Conservation (phyloP, 2,888 invertebrate species). For the Koerneria pararmatus region DNA sequence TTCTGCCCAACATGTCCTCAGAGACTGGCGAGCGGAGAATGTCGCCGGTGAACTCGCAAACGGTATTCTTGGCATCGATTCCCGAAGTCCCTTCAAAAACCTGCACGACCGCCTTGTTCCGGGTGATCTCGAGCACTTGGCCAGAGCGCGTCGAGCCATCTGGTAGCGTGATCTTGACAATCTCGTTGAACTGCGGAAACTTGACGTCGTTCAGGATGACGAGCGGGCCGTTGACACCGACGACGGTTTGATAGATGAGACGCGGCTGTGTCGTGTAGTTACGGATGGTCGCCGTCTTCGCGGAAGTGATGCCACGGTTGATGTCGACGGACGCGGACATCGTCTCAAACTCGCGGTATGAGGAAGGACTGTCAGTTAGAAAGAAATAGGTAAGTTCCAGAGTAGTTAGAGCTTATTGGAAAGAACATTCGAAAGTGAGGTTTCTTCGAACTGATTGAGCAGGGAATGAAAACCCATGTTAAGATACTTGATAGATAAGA, state of each 20-base stretch:
- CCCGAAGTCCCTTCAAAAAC: slow-evolving; percentile 97
- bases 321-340: too few relatives aligned
- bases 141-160: slow-evolving; percentile 93
- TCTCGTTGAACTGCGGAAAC: slow-evolving; percentile 97
- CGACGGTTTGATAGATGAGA: slow-evolving; percentile 98
- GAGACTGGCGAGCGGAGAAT: slow-evolving; percentile 91
- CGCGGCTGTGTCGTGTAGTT: too few relatives aligned
- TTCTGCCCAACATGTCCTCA: slow-evolving; percentile 96
- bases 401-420: too few relatives aligned
- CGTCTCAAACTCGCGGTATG: too few relatives aligned
- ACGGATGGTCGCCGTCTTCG: too few relatives aligned
- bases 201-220: slow-evolving; percentile 98
- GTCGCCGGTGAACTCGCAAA: slow-evolving; percentile 97
- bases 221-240: slow-evolving; percentile 96
- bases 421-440: too few relatives aligned
- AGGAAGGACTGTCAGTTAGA: too few relatives aligned
- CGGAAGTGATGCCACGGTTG: too few relatives aligned
- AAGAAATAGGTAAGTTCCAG: too few relatives aligned
- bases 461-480: too few relatives aligned
- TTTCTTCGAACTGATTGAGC: too few relatives aligned
- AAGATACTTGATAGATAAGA: too few relatives aligned
- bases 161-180: slow-evolving; percentile 84
- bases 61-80: slow-evolving; percentile 95
- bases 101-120: slow-evolving; percentile 90
- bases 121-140: slow-evolving; percentile 90